Conservation (phyloP, 2,797 vertebrate species). For the Gallinago nigripennis region DNA sequence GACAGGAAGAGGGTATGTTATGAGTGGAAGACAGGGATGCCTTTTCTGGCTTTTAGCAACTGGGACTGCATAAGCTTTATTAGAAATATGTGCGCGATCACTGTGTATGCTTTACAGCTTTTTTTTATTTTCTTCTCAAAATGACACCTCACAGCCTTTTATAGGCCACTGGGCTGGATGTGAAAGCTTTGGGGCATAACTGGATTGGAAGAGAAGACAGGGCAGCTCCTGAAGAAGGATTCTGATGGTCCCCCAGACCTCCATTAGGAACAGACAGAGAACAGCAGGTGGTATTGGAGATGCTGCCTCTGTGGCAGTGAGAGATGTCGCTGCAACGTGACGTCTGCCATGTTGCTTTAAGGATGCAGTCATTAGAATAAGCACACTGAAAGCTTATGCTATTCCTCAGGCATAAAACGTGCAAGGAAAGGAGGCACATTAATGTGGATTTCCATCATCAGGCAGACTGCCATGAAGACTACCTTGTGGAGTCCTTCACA, state of each 20-base stretch:
- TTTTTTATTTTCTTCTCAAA: not conserved
- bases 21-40: not conserved
- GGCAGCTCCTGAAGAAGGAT: not conserved
- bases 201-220: not conserved
- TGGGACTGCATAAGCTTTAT: not conserved
- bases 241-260: not conserved
- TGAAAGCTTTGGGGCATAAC: not conserved
- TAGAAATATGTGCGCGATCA: not conserved
- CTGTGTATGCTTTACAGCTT: accelerated
- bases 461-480: not conserved
- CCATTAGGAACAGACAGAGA: not conserved
- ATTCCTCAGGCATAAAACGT: not conserved
- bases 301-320: not conserved
- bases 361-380: not conserved
- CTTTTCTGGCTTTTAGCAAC: not conserved
- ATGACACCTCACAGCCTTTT: not conserved
- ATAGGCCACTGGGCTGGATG: not conserved
- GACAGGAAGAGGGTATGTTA: not conserved
- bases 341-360: not conserved
- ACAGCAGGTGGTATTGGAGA: not conserved
- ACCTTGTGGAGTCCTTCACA: not conserved
- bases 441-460: not conserved
- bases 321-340: accelerated
- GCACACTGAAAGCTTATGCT: not conserved
- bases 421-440: not conserved